These are phyloP conservation scores for Odontocerum albicorne DNA, from an alignment of 2,888 invertebrate species.

Conservation along the genomic window DNA sequence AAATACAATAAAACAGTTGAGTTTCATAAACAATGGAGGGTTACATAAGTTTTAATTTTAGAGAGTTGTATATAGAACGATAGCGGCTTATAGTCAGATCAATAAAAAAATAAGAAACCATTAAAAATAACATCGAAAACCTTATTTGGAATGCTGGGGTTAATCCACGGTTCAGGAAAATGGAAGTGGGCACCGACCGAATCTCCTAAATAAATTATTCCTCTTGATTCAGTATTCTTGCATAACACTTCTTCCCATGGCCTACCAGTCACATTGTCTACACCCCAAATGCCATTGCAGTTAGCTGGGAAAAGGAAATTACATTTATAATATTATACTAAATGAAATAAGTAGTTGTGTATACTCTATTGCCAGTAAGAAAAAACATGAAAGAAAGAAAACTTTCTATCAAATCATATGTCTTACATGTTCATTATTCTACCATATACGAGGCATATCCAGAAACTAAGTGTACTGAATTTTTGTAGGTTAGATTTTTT, in stretches of 20 bases:
- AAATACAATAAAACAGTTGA: too few species aligned
- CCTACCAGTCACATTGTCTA: slow-evolving; percentile 35
- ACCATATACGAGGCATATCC: too few species aligned
- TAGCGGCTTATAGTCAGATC: too few species aligned
- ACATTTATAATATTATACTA: background rate
- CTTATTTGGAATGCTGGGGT: slow-evolving; percentile 42
- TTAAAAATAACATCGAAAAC: too few species aligned
- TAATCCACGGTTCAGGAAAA: slow-evolving; percentile 49
- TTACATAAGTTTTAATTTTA: too few species aligned
- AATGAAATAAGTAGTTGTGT: background rate
- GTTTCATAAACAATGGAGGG: too few species aligned
- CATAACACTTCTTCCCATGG: slow-evolving; percentile 41
- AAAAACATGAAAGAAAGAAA: background rate
- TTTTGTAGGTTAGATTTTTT: too few species aligned
- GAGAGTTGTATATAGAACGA: too few species aligned
- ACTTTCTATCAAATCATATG: slow-evolving; percentile 1
- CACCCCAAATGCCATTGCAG: slow-evolving; percentile 43
- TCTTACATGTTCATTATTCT: too few species aligned
- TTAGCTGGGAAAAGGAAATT: slow-evolving; percentile 36
- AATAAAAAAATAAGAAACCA: too few species aligned
- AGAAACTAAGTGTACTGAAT: too few species aligned
- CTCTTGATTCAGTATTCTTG: slow-evolving; percentile 37
- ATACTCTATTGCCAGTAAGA: background rate
- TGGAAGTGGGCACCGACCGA: slow-evolving; percentile 56
- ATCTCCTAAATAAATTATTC: slow-evolving; percentile 44